Percentiles rank a stretch among this genome's conserved stretches.
Evolutionary conservation across 2,797 vertebrate genomes (phyloP).

Genomic region (Microchirus variegatus): DNA sequence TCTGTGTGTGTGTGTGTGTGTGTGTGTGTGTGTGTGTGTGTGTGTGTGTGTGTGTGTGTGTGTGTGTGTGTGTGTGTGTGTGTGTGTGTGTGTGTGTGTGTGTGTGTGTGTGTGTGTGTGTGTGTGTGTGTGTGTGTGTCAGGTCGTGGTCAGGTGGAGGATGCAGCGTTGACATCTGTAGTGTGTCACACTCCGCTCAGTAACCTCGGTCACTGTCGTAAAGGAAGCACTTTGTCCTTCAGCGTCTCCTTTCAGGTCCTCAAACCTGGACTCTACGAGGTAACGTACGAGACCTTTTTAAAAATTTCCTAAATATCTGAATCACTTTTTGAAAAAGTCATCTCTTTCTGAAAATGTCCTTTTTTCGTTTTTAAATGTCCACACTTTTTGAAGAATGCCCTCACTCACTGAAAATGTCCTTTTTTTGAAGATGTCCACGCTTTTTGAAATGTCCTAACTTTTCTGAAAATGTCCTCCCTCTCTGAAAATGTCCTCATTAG

Average conservation of each 20-base stretch:
- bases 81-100: no score
- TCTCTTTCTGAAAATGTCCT: no score
- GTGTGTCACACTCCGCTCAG: conserved; percentile 92
- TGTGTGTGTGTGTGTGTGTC: conserved; percentile 3
- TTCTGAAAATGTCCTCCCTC: not conserved
- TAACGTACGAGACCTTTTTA: no score
- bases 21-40: no score
- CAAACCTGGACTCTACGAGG: conserved; percentile 90
- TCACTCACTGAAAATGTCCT: no score
- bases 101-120: no score
- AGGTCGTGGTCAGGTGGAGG: conserved; percentile 86
- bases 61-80: conserved; percentile 1
- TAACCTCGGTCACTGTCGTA: conserved; percentile 90
- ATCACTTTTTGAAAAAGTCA: no score
- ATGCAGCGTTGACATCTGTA: conserved; percentile 82
- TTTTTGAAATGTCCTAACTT: no score
- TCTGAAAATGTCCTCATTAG: not conserved
- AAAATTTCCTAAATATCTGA: no score
- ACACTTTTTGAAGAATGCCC: no score
- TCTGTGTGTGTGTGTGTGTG: no score
- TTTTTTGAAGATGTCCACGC: not conserved
- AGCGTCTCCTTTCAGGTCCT: conserved; percentile 92
- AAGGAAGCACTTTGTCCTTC: conserved; percentile 90
- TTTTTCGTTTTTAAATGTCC: no score
- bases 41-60: not conserved